Conservation (phyloP, 2,888 invertebrate species). For the Drosophila mettleri region DNA sequence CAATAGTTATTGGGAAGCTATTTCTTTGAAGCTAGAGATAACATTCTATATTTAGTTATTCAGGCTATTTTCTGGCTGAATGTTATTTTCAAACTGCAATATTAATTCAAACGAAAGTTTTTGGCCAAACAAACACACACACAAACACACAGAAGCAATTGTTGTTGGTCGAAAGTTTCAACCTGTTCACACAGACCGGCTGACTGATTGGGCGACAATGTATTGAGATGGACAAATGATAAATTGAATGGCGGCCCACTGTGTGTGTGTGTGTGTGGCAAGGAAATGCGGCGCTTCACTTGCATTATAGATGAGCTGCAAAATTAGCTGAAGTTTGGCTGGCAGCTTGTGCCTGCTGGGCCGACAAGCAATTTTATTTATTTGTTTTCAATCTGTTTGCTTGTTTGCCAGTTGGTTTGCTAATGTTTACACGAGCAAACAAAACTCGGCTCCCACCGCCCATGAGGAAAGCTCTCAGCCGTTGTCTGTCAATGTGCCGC, state of each 20-base stretch:
- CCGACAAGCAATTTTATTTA: slow-evolving; percentile 71
- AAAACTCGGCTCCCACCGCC: slow-evolving; percentile 27
- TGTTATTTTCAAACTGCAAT: background rate
- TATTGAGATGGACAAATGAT: slow-evolving; percentile 47
- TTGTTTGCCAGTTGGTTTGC: slow-evolving; percentile 79
- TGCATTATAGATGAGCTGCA: slow-evolving; percentile 57
- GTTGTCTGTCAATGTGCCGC: slow-evolving; percentile 28
- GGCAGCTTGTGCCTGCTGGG: slow-evolving; percentile 45
- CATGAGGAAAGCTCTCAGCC: slow-evolving; percentile 21
- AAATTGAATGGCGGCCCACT: slow-evolving; percentile 38
- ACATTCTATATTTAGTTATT: slow-evolving; percentile 1
- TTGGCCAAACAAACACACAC: background rate
- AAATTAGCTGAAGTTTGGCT: background rate
- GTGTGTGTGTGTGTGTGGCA: background rate
- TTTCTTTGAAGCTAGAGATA: background rate
- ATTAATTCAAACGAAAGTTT: background rate
- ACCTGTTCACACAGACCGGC: background rate
- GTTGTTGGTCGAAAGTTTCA: slow-evolving; percentile 3
- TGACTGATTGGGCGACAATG: slow-evolving; percentile 26
- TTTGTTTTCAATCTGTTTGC: slow-evolving; percentile 79
- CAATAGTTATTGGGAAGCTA: background rate
- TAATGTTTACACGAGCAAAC: slow-evolving; percentile 79
- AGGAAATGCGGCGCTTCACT: slow-evolving; percentile 46
- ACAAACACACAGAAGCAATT: background rate
- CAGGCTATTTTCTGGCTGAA: background rate